Percentiles rank a stretch among this genome's conserved stretches.
Evolutionary conservation across 1,140 invertebrate genomes (phyloP).

Genomic region (Chymomyza costata): DNA sequence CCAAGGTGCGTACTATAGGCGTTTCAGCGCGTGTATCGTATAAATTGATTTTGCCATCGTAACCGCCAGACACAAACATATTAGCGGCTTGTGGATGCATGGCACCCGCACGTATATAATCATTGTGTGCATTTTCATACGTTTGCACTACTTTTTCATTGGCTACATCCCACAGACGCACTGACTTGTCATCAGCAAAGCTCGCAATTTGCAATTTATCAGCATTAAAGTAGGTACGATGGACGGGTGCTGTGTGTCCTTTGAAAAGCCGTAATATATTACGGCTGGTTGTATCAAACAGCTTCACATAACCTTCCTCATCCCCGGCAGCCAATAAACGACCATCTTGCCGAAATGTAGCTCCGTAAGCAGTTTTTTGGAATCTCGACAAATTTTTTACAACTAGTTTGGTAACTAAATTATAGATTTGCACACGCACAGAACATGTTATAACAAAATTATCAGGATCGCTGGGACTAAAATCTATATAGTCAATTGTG

Average conservation of each 20-base stretch:
- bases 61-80: constrained; percentile 91
- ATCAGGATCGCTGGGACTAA: constrained; percentile 90
- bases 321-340: constrained; percentile 89
- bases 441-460: constrained; percentile 94
- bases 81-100: constrained; percentile 85
- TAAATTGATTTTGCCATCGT: constrained; percentile 93
- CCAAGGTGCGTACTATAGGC: constrained; percentile 82
- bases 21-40: constrained; percentile 89
- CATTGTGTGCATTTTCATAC: constrained; percentile 83
- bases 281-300: constrained; percentile 91
- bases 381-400: constrained; percentile 91
- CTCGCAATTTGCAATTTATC: constrained; percentile 88
- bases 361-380: constrained; percentile 90
- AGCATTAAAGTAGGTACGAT: constrained; percentile 88
- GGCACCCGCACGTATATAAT: constrained; percentile 89
- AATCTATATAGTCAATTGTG: constrained; percentile 92
- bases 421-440: constrained; percentile 93
- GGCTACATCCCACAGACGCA: constrained; percentile 92
- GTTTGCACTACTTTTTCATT: constrained; percentile 83
- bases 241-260: constrained; percentile 81
- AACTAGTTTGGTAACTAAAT: constrained; percentile 89
- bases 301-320: constrained; percentile 88
- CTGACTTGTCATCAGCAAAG: constrained; percentile 95
- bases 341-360: constrained; percentile 90
- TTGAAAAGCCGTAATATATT: constrained; percentile 82